phyloP scores from a whole-genome alignment of 2,888 invertebrate genomes.

The Orthosia gracilis region DNA sequence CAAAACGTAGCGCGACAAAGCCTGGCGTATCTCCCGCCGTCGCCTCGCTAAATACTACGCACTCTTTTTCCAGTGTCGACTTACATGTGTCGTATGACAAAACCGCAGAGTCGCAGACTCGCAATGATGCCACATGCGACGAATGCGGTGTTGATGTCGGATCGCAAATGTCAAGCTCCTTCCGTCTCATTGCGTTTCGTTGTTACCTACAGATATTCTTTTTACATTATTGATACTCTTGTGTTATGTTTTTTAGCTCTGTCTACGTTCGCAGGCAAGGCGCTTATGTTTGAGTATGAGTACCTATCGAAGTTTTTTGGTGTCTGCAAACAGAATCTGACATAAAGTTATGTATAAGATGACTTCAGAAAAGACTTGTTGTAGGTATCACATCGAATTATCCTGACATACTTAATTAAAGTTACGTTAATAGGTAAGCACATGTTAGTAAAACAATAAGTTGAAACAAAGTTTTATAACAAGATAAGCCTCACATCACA shows the following conservation, averaged over 20 bases:
- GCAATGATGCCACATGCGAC: conserved; percentile 61
- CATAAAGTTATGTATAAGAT: background rate
- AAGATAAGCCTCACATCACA: conserved; percentile 49
- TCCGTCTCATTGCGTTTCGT: conserved; percentile 43
- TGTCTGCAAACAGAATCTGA: conserved; percentile 11
- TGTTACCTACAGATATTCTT: conserved; percentile 40
- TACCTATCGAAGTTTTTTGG: conserved; percentile 2
- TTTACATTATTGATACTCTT: conserved; percentile 39
- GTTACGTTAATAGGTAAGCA: background rate
- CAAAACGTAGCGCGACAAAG: conserved; percentile 83
- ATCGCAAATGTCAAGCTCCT: conserved; percentile 60
- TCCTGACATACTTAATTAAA: conserved; percentile 1
- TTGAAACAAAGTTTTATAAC: conserved; percentile 50
- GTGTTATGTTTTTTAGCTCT: conserved; percentile 15
- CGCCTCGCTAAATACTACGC: conserved; percentile 66
- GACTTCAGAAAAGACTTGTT: background rate
- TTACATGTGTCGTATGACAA: conserved; percentile 65
- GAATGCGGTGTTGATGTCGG: conserved; percentile 53
- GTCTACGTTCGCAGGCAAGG: conserved; percentile 3
- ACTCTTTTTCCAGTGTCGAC: conserved; percentile 57
- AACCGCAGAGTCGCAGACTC: conserved; percentile 61
- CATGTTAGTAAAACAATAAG: conserved; percentile 25
- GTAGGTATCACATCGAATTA: background rate
- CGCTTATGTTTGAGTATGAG: background rate
- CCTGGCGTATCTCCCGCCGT: conserved; percentile 68